Evolutionary conservation across 2,113 vertebrate species (phyloP).

Genomic region (Heterochromis multidens): DNA sequence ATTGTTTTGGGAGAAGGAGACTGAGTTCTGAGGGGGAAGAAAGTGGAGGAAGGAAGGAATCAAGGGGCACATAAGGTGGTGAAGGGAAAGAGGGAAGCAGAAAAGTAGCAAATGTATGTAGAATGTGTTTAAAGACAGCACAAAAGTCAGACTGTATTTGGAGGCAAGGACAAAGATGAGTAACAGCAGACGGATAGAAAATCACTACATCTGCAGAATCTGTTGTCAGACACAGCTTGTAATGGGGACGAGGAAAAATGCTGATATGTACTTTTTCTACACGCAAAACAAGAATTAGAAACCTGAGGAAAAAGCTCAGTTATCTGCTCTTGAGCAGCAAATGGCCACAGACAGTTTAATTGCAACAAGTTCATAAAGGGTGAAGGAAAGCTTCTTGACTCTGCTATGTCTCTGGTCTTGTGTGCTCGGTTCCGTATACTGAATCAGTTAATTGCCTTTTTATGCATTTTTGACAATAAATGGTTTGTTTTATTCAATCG

Average conservation of each 20-base stretch:
- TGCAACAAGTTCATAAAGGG: background rate
- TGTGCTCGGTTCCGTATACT: background rate
- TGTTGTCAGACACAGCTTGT: constrained; percentile 24
- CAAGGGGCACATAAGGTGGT: background rate
- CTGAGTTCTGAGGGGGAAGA: background rate
- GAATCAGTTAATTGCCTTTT: background rate
- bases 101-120: background rate
- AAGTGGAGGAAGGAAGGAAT: background rate
- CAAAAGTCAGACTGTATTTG: constrained; percentile 5
- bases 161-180: constrained; percentile 23
- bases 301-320: constrained; percentile 37
- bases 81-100: background rate
- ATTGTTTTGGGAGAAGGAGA: constrained; percentile 64
- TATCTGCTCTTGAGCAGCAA: constrained; percentile 10
- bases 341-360: background rate
- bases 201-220: constrained; percentile 49
- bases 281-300: constrained; percentile 14
- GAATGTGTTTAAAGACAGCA: background rate
- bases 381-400: background rate
- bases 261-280: constrained; percentile 18
- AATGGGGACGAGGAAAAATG: constrained; percentile 28
- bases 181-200: constrained; percentile 37
- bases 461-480: too few species aligned
- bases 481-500: too few species aligned
- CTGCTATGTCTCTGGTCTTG: background rate